A percentile compares a stretch with the other conserved stretches of the same genome.
phyloP scores from a whole-genome alignment of 2,888 invertebrate genomes.

The Acronicta leporina region DNA sequence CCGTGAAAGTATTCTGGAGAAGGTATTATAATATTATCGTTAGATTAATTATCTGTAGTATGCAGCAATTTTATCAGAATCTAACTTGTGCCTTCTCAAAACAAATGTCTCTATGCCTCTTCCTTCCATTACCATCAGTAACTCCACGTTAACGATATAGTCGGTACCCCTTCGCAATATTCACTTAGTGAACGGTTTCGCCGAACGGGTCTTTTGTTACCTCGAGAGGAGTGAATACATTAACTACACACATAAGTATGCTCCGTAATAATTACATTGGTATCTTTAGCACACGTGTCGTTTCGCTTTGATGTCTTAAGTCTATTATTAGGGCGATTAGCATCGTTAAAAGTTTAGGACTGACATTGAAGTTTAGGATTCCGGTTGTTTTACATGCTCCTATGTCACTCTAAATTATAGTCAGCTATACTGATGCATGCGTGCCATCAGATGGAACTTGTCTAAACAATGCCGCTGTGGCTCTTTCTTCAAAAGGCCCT shows the following conservation, averaged over 20 bases:
- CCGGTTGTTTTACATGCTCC: constrained; percentile 15
- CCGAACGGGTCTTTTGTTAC: constrained; percentile 75
- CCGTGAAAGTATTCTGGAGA: neutral
- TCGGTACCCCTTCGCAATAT: constrained; percentile 65
- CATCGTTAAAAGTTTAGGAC: constrained; percentile 50
- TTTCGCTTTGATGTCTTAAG: constrained; percentile 47
- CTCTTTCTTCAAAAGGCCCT: no score
- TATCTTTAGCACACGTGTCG: constrained; percentile 47
- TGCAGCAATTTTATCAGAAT: neutral
- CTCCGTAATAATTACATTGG: constrained; percentile 35
- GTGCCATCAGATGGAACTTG: no score
- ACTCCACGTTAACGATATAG: constrained; percentile 54
- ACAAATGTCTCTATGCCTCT: constrained; percentile 31
- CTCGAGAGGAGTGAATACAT: constrained; percentile 70
- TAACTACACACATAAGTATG: constrained; percentile 48
- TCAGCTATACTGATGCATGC: no score
- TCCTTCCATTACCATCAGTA: constrained; percentile 39
- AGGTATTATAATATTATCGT: no score
- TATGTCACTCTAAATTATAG: no score
- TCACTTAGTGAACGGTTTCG: constrained; percentile 72
- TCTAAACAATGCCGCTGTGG: no score
- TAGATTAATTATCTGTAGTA: no score
- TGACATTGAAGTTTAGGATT: constrained; percentile 24
- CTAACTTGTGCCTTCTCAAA: neutral
- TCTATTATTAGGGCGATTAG: constrained; percentile 55